Conservation (phyloP, 2,113 vertebrate species). For the Mobula hypostoma region DNA sequence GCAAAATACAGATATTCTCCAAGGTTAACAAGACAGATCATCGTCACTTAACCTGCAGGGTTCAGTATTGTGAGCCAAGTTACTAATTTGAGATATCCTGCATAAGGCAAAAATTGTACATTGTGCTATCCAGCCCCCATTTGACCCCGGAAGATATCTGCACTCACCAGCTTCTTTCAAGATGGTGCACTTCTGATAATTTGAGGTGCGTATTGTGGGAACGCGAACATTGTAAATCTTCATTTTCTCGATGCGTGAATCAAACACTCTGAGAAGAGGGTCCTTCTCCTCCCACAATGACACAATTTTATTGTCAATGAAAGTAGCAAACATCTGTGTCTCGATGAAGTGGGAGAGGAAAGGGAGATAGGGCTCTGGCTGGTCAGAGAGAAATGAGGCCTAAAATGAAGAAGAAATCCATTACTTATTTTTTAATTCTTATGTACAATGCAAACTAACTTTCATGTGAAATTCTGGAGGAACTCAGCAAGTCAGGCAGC, state of each 20-base stretch:
- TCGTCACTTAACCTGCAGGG: no score
- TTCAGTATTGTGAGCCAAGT: not conserved
- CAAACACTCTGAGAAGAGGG: conserved; percentile 80
- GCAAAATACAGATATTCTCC: not conserved
- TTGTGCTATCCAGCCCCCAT: not conserved
- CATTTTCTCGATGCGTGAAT: conserved; percentile 80
- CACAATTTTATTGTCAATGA: conserved; percentile 92
- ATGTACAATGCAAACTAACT: not conserved
- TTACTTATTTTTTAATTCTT: not conserved
- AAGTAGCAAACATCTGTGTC: conserved; percentile 96
- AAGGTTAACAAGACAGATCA: not conserved
- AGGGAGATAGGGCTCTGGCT: conserved; percentile 76
- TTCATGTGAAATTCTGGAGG: not conserved
- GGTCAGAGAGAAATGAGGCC: conserved; percentile 91
- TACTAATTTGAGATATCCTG: not conserved
- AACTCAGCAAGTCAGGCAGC: no score
- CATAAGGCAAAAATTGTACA: not conserved
- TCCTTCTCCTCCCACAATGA: conserved; percentile 93
- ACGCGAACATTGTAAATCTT: conserved; percentile 72
- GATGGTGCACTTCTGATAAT: conserved; percentile 76
- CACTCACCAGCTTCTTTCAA: conserved; percentile 81
- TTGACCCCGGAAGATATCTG: no score
- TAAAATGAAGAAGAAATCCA: conserved; percentile 51
- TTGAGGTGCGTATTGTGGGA: conserved; percentile 66
- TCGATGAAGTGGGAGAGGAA: conserved; percentile 94